Conservation (phyloP, 2,888 invertebrate genomes). For the Aquatica leii region DNA sequence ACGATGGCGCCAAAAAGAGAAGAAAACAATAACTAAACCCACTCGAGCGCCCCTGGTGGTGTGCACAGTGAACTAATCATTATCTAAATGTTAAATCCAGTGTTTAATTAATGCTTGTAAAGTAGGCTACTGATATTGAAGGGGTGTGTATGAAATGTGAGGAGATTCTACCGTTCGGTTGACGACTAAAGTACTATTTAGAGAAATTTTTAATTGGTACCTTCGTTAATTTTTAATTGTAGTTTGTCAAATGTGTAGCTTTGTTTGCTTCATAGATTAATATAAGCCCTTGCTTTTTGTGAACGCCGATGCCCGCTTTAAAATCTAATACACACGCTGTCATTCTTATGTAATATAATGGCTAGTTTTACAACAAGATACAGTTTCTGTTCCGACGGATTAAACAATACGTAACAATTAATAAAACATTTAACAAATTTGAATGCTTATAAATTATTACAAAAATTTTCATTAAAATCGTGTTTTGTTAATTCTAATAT, state of each 20-base stretch:
- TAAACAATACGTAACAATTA: no score
- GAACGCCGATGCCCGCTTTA: no score
- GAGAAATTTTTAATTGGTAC: conserved; percentile 59
- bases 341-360: no score
- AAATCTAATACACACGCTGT: no score
- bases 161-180: conserved; percentile 41
- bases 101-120: conserved; percentile 56
- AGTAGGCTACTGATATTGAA: conserved; percentile 53
- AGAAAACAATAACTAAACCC: conserved; percentile 47
- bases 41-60: conserved; percentile 51
- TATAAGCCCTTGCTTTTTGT: conserved; percentile 33
- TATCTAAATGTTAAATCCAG: conserved; percentile 55
- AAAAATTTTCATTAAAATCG: no score
- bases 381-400: no score
- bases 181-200: conserved; percentile 51
- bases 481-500: no score
- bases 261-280: conserved; percentile 45
- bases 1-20: conserved; percentile 60
- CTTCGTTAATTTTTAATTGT: conserved; percentile 52
- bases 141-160: conserved; percentile 42
- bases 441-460: no score
- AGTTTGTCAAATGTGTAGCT: conserved; percentile 46
- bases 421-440: no score
- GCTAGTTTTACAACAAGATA: no score
- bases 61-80: conserved; percentile 57